Evolutionary conservation across 2,888 invertebrate genomes (phyloP).

Genomic region (Syritta pipiens): DNA sequence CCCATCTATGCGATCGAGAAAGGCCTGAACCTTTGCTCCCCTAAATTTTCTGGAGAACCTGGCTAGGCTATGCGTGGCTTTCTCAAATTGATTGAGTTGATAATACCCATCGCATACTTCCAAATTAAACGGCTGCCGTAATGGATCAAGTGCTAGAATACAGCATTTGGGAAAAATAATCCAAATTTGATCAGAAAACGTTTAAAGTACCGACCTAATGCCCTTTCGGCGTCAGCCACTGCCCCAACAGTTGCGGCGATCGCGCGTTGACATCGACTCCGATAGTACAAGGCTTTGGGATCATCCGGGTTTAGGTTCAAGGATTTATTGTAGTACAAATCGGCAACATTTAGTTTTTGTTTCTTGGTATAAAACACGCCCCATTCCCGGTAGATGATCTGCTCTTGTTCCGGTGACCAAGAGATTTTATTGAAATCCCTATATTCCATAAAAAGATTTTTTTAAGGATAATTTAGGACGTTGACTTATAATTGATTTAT

Average conservation of each 20-base stretch:
- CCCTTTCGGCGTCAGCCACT: conserved; percentile 59
- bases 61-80: conserved; percentile 61
- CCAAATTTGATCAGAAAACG: no score
- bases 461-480: no score
- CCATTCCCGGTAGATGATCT: conserved; percentile 73
- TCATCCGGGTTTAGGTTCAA: conserved; percentile 56
- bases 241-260: conserved; percentile 68
- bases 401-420: conserved; percentile 29
- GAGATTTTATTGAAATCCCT: not conserved
- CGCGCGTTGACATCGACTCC: conserved; percentile 71
- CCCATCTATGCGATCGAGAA: conserved; percentile 60
- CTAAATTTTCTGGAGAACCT: conserved; percentile 29
- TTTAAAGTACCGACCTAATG: conserved; percentile 11
- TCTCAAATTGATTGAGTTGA: conserved; percentile 71
- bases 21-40: conserved; percentile 61
- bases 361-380: conserved; percentile 62
- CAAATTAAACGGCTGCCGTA: conserved; percentile 45
- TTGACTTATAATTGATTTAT: no score
- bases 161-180: no score
- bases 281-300: conserved; percentile 58
- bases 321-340: conserved; percentile 70
- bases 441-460: no score
- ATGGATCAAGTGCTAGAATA: conserved; percentile 12
- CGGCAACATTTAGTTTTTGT: conserved; percentile 64
- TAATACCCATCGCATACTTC: conserved; percentile 70